These are phyloP conservation scores for Campylomormyrus numenius DNA, from an alignment of 2,113 vertebrate genomes.

Conservation along the genomic window DNA sequence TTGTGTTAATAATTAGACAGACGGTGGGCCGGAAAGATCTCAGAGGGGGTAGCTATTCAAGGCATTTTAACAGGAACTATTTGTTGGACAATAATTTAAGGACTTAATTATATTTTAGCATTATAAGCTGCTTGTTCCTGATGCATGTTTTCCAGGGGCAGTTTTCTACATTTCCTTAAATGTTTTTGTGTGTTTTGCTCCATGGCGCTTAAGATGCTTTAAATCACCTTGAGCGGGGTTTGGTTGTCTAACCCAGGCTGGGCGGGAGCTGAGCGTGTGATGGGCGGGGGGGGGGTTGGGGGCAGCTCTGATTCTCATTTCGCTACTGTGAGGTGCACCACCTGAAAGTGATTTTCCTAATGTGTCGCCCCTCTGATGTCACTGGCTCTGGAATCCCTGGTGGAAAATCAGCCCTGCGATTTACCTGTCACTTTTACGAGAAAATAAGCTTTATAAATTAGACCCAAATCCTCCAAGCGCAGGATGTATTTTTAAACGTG, in stretches of 20 bases:
- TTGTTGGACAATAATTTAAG: background rate
- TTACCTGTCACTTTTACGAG: background rate
- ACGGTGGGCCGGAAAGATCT: background rate
- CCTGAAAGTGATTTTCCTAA: background rate
- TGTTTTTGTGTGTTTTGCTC: background rate
- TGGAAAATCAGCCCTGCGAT: background rate
- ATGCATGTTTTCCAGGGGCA: background rate
- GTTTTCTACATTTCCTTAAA: background rate
- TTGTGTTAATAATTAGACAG: background rate
- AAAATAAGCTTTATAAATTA: background rate
- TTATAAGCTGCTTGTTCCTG: background rate
- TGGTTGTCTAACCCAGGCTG: background rate
- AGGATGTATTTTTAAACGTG: background rate
- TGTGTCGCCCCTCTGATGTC: background rate
- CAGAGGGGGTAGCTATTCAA: background rate
- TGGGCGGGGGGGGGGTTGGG: background rate
- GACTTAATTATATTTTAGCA: background rate
- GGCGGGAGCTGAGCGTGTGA: background rate
- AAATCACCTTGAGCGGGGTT: background rate
- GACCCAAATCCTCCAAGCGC: background rate
- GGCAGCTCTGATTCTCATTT: background rate
- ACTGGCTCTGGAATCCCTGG: background rate
- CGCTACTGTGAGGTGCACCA: background rate
- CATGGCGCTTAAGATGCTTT: background rate
- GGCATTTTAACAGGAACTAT: background rate